Base-by-base conservation (phyloP, 92 coral and sea anemone species). In the Bergia sp. region DNA sequence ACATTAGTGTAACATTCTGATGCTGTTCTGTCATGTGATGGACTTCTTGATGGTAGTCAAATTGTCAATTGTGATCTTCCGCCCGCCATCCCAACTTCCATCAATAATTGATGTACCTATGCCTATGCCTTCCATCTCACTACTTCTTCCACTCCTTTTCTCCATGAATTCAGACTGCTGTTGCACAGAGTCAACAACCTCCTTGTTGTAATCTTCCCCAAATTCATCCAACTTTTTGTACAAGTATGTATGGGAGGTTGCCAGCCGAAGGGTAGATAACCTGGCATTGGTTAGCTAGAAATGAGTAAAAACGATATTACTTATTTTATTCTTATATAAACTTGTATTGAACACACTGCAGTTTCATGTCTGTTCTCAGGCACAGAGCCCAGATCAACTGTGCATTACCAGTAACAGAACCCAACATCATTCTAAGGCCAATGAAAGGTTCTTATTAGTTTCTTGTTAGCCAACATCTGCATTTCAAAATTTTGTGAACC, bases 1-100 rank as follows among this genome's bases (percentile, higher is more conserved):
- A 36, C 90, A 87, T 88, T 12, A 79, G 74, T 23, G 90, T 55
- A 21, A 67, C 55, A 74, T 73, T 87, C 58, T 87, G 90, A 42
- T 87, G 57, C 18, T 53, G 41, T 47, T 88, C 77, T 18, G 90
- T 88, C 90, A 88, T 88, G 66, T 88, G 90, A 37, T 88, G 90
- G 37, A 88, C 90, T 1, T 88, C 73, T 55, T 88, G 90, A 15
- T 69, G 76, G 77, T 50, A 50, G 20, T 79, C 86, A 66, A 88
- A 67, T 88, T 88, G 40, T 88, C 90, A 79, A 79, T 23, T 79
- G 79, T 66, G 3, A 88, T 16, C 76, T 87, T 77, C 16, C 90
- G 11, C 6, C 79, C 90, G 15, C 43, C 23, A 71, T 88, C 90
- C 13, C 37, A 53, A 45, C 64, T 18, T 78, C 29, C 64, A 50